Evolutionary conservation across 2,113 vertebrate species (phyloP), one percentile per base, ranked within the genome.

Genomic region (Oceanites oceanicus): DNA sequence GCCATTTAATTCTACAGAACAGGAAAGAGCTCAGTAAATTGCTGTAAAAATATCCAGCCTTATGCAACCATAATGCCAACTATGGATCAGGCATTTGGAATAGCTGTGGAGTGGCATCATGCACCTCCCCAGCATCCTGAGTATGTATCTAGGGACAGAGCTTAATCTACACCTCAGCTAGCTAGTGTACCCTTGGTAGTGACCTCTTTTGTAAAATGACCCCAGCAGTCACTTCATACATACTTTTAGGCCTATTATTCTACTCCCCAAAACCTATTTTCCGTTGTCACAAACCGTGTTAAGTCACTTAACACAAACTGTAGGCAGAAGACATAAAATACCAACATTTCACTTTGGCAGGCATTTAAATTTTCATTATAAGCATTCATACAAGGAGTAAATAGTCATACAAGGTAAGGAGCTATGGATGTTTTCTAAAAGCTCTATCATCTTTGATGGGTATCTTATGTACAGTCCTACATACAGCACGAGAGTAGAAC

Each of bases 41-140:
- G 61, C 70, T 91, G 79, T 62, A 85, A 93, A 93, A 93, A 91
- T 88, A 93, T 36, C 84, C 63, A 91, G 56, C 38, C 38, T 92
- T 90, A 90, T 17, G 44, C 90, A 91, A 90, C 40, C 8, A 15
- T 82, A 88, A 70, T 5, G 2, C 36, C 13, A 20, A 34, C 38
- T 58, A 77, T 1, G 8, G 70, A 62, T 71, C 63, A 86, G 38
- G 63, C 52, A 40, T 38, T 58, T 34, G 30, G 70, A 93, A 79
- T 38, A 88, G 90, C 59, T 77, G 25, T 32, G 32, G 36, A 72
- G 34, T 8, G 22, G 66, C 44, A 70, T 32, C 23, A 47, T 5
- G 30, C 40, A 56, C 49, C 44, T 63, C 42, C 27, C 30, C 59
- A 71, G 68, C 26, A 65, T 23, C 3, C 3, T 7, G 11, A 25